Evolutionary conservation across 2,797 vertebrate genomes (phyloP), one percentile per base, ranked within the genome.

Genomic region (Cyclura pinguis): DNA sequence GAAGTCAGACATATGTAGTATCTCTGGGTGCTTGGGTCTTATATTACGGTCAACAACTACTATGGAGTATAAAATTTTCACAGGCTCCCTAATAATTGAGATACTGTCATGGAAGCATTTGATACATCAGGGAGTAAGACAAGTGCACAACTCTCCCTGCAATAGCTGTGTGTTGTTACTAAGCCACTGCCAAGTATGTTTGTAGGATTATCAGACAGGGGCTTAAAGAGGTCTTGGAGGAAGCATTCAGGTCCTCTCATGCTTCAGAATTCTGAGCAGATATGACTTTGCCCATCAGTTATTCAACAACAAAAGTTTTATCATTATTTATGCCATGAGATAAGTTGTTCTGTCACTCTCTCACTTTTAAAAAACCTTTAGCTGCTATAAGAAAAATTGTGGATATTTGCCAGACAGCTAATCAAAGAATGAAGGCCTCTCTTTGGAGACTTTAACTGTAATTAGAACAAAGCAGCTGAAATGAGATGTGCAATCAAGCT

Each of bases 381-480:
- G 24, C 59, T 84, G 35, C 2, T 27, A 50, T 42, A 81, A 22
- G 27, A 59, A 1, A 91, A 80, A 74, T 90, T 88, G 85, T 91
- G 80, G 87, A 74, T 91, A 81, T 87, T 92, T 92, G 6, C 9
- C 78, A 77, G 38, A 74, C 72, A 62, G 57, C 27, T 64, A 93
- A 91, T 90, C n/a, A 85, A 69, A 92, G 16, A 69, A 89, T 59
- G 38, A 80, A 24, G 22, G 24, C 47, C 14, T 93, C 9, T 82
- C 74, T 38, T 14, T 55, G n/a, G 86, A 80, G 7, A 8, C 73
- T 91, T 84, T 80, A 90, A 57, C 3, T 52, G 38, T 81, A 88
- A 84, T 93, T 93, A 88, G 9, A 27, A 5, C 35, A 87, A 94
- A 87, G 27, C 1, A 87, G 38, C 0, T 92, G 87, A 95, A 94